These are phyloP conservation scores for Andrena dorsata DNA, from an alignment of 2,888 invertebrate species.

Conservation along the genomic window DNA sequence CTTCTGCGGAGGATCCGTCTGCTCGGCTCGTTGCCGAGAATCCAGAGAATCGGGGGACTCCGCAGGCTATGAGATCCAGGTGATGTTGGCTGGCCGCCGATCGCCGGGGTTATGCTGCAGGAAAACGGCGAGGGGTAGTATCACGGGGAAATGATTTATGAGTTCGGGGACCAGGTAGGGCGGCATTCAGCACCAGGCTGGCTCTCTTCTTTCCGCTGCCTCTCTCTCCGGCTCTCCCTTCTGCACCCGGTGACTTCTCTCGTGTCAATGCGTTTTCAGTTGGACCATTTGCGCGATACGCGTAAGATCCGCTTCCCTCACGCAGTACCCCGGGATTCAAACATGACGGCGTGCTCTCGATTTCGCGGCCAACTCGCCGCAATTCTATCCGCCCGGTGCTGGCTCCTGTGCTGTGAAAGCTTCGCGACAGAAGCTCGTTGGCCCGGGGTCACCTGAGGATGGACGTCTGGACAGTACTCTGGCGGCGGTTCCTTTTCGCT, in stretches of 20 bases:
- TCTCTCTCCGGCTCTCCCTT: constrained; percentile 45
- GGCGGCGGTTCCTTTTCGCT: not conserved
- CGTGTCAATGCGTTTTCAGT: constrained; percentile 75
- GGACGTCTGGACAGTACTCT: not conserved
- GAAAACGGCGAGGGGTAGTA: constrained; percentile 79
- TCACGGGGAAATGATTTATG: constrained; percentile 84
- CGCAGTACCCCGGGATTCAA: not conserved
- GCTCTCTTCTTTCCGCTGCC: constrained; percentile 71
- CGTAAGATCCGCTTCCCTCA: constrained; percentile 52
- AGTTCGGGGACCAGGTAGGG: constrained; percentile 82
- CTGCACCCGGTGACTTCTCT: constrained; percentile 52
- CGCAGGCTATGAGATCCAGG: constrained; percentile 74
- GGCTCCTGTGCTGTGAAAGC: not conserved
- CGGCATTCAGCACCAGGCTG: constrained; percentile 76
- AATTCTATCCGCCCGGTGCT: too few relatives aligned
- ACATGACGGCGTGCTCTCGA: not conserved
- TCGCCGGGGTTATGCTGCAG: constrained; percentile 77
- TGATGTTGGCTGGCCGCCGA: constrained; percentile 81
- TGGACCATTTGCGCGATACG: constrained; percentile 68
- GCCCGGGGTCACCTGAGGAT: not conserved
- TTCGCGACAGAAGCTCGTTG: not conserved
- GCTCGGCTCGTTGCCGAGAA: not conserved
- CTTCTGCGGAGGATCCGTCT: not conserved
- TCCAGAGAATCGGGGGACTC: not conserved
- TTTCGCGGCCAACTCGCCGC: not conserved